Evolutionary conservation across 2,113 vertebrate genomes (phyloP).

Genomic region (Pongo pygmaeus): DNA sequence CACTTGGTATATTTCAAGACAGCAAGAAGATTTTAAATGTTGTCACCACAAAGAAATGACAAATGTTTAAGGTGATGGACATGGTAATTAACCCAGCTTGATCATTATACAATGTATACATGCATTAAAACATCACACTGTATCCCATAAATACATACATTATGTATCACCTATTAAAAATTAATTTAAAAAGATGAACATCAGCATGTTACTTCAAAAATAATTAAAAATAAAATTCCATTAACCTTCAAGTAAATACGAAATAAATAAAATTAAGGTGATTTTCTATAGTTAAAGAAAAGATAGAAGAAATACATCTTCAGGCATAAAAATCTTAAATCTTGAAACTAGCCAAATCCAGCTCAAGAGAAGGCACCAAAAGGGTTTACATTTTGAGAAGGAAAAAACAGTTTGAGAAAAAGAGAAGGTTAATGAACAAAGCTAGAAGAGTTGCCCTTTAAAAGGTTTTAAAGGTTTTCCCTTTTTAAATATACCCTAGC

Average conservation of each 20-base stretch:
- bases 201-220: not conserved
- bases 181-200: not conserved
- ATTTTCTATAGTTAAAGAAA: not conserved
- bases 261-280: not conserved
- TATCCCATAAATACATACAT: not conserved
- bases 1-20: not conserved
- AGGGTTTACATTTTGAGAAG: not conserved
- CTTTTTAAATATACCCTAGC: not conserved
- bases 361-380: not conserved
- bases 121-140: not conserved
- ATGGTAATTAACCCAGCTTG: not conserved
- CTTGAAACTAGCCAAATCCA: constrained; percentile 5
- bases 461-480: not conserved
- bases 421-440: not conserved
- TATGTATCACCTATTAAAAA: not conserved
- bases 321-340: not conserved
- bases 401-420: not conserved
- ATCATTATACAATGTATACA: not conserved
- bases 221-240: not conserved
- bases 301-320: not conserved
- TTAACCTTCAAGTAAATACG: not conserved
- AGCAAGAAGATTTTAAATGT: not conserved
- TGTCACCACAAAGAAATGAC: not conserved
- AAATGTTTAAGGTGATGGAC: not conserved
- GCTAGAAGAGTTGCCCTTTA: not conserved